Conservation (phyloP, 2,888 invertebrate species). For the Lasioglossum morio region DNA sequence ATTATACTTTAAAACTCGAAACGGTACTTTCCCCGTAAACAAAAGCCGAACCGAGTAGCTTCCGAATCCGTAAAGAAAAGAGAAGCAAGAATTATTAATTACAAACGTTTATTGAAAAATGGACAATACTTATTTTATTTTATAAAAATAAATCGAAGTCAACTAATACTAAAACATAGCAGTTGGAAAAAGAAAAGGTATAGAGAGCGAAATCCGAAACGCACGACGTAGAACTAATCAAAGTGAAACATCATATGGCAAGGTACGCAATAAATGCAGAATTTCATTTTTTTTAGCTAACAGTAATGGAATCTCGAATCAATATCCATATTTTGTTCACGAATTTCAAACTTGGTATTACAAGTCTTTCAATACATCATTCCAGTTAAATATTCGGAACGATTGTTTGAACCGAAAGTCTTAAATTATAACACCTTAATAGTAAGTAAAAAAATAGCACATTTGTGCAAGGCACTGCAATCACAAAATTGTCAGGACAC, state of each 20-base stretch:
- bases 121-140: constrained; percentile 49
- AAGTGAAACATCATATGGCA: constrained; percentile 23
- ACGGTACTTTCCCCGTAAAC: background rate
- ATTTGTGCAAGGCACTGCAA: constrained; percentile 62
- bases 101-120: constrained; percentile 65
- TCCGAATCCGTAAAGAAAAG: background rate
- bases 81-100: constrained; percentile 23
- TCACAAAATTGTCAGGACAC: constrained; percentile 56
- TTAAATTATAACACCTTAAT: constrained; percentile 49
- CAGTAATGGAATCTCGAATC: constrained; percentile 23
- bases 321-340: constrained; percentile 28
- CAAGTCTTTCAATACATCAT: constrained; percentile 26
- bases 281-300: constrained; percentile 40
- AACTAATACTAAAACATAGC: constrained; percentile 45
- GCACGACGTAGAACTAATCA: constrained; percentile 18
- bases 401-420: constrained; percentile 34
- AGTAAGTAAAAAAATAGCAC: constrained; percentile 41
- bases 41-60: background rate
- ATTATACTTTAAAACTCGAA: background rate
- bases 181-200: constrained; percentile 19
- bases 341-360: constrained; percentile 40
- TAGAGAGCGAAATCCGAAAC: constrained; percentile 29
- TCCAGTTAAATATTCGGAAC: constrained; percentile 48
- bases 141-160: constrained; percentile 51
- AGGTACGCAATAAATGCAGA: constrained; percentile 25